Conservation (phyloP, 2,113 vertebrate species). For the Cnemophilus loriae region DNA sequence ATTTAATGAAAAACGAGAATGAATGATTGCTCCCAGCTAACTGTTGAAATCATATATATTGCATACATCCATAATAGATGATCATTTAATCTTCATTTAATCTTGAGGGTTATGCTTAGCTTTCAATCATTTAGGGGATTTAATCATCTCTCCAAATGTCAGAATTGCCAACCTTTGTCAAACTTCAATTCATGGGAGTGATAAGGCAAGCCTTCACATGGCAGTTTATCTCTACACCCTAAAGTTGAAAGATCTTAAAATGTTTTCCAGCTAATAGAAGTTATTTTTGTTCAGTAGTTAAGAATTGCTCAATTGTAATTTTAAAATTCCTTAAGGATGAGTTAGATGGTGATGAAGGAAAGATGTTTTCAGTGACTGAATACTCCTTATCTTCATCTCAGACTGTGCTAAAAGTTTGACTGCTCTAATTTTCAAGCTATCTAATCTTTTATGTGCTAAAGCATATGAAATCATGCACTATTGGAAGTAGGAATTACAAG, state of each 20-base stretch:
- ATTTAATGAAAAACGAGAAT: neutral
- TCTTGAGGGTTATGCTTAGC: neutral
- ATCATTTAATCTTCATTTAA: slow-evolving; percentile 30
- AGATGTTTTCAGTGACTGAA: slow-evolving; percentile 15
- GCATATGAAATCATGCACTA: slow-evolving; percentile 25
- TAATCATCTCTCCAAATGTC: slow-evolving; percentile 6
- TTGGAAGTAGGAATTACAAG: slow-evolving; percentile 19
- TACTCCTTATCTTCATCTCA: slow-evolving; percentile 40
- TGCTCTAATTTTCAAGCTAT: slow-evolving; percentile 52
- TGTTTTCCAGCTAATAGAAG: slow-evolving; percentile 27
- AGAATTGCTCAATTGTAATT: slow-evolving; percentile 29
- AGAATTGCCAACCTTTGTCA: neutral
- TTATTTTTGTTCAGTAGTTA: slow-evolving; percentile 40
- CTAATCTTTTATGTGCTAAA: slow-evolving; percentile 47
- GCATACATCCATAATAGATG: neutral
- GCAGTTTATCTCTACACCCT: neutral
- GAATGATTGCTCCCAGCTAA: slow-evolving; percentile 11
- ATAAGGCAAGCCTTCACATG: neutral
- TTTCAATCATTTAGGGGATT: neutral
- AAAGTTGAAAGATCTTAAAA: slow-evolving; percentile 12
- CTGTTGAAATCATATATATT: neutral
- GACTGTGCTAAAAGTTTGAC: slow-evolving; percentile 35
- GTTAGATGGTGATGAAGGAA: slow-evolving; percentile 25
- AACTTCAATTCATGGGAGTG: neutral
- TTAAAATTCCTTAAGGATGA: slow-evolving; percentile 36